Percentiles rank a stretch among this genome's conserved stretches.
Conservation (phyloP, 1,140 invertebrate species). For the Cherax quadricarinatus region DNA sequence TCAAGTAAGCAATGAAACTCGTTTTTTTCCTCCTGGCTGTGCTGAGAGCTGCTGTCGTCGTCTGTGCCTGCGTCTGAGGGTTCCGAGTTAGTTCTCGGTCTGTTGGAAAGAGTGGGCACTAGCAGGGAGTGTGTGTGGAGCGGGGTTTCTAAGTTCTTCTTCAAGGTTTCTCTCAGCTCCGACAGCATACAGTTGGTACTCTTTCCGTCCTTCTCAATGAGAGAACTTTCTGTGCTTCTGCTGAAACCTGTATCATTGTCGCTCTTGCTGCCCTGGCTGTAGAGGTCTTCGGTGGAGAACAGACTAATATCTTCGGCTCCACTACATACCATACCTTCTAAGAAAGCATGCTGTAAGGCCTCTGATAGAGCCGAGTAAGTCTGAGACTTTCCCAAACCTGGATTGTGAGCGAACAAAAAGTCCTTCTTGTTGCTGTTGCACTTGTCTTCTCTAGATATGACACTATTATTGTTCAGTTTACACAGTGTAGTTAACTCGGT, state of each 20-base stretch:
- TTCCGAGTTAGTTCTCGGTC: constrained; percentile 14
- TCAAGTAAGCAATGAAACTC: constrained; percentile 18
- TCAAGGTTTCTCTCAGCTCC: constrained; percentile 32
- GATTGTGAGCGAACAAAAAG: constrained; percentile 8
- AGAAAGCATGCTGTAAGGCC: constrained; percentile 63
- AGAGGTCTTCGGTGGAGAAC: constrained; percentile 32
- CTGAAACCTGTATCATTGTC: constrained; percentile 34
- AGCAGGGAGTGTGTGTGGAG: constrained; percentile 31
- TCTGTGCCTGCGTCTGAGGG: constrained; percentile 44
- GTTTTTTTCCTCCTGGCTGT: constrained; percentile 57
- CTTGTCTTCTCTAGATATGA: constrained; percentile 32
- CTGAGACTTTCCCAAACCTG: constrained; percentile 41
- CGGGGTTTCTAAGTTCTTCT: constrained; percentile 11
- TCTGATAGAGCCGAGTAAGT: constrained; percentile 59
- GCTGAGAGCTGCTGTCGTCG: constrained; percentile 58
- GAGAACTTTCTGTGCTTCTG: constrained; percentile 13
- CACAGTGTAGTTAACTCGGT: constrained; percentile 12
- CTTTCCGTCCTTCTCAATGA: constrained; percentile 19
- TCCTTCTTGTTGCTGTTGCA: constrained; percentile 20
- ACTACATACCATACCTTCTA: constrained; percentile 58
- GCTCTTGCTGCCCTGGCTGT: constrained; percentile 43
- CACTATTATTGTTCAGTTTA: constrained; percentile 39
- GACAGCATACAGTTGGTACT: constrained; percentile 27
- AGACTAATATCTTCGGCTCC: constrained; percentile 51
- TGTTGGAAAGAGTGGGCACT: constrained; percentile 34